Evolutionary conservation across 1,140 invertebrate genomes (phyloP), one percentile per base, ranked within the genome.

Genomic region (Drosophila bifasciata): DNA sequence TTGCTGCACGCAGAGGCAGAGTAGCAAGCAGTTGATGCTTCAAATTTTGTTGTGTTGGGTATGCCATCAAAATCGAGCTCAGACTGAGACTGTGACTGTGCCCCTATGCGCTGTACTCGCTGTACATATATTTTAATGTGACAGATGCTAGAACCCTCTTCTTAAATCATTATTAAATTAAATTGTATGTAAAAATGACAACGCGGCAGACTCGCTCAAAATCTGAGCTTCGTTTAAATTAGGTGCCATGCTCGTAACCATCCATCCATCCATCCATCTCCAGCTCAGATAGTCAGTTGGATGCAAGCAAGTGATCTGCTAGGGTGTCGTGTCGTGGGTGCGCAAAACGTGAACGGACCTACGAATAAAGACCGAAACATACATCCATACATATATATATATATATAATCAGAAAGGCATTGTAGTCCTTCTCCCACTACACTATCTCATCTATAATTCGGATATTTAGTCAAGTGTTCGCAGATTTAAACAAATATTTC

Each of bases 81-180:
- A 23, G 45, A 32, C 28, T 25, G 28, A 40, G 48, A 32, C 15
- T 46, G 49, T 21, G 48, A 32, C 15, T 46, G 49, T 21, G 32
- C 64, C 62, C 62, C 44, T 40, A 50, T 36, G 11, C 32, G 11
- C 32, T 36, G 11, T 11, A 36, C 32, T 13, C 32, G 11, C 11
- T 43, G 11, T 11, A 19, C 17, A 41, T 41, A 25, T 13, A 13
- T 36, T 48, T 39, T 21, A 17, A 66, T 55, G n/a, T 11, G 28
- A 17, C 8, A 11, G 28, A 36, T n/a, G 19, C 41, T 41, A 55
- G 53, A 79, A 73, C 68, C 80, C 80, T 64, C 81, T 74, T 60
- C 49, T 52, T 80, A 77, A 80, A 80, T 85, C 80, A 77, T 85
- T 85, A 86, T 85, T 85, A 86, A 86, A 86, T 85, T 86, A 86